phyloP scores from a whole-genome alignment of 2,113 vertebrate species.

The Heterochromis multidens region DNA sequence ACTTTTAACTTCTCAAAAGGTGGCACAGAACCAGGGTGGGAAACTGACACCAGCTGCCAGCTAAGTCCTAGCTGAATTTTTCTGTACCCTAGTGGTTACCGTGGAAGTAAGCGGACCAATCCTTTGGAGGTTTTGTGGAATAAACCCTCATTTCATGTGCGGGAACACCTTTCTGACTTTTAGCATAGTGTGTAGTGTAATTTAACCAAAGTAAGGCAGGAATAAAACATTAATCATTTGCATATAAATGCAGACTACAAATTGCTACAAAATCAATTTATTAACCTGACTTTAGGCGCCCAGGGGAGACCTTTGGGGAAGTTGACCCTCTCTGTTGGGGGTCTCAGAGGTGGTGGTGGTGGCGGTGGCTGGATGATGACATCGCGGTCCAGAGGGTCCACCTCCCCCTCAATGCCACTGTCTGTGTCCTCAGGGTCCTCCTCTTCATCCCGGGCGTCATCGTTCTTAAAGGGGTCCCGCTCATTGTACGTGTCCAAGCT shows the following conservation, averaged over 20 bases:
- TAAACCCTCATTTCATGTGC: background rate
- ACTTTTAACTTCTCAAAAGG: background rate
- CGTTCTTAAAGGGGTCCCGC: slow-evolving; percentile 94
- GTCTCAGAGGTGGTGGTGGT: slow-evolving; percentile 61
- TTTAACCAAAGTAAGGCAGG: no score
- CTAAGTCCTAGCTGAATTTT: background rate
- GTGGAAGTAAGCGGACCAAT: background rate
- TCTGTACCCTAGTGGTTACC: background rate
- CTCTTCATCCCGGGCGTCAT: slow-evolving; percentile 85
- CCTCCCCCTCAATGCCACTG: slow-evolving; percentile 84
- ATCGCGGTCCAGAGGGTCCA: slow-evolving; percentile 89
- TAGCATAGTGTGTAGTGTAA: background rate
- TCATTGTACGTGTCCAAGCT: slow-evolving; percentile 96
- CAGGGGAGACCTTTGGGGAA: slow-evolving; percentile 96
- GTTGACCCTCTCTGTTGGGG: slow-evolving; percentile 81
- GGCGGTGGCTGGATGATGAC: slow-evolving; percentile 77
- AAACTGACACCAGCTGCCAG: background rate
- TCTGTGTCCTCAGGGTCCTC: slow-evolving; percentile 85
- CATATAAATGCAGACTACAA: background rate
- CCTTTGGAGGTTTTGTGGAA: background rate
- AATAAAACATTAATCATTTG: background rate
- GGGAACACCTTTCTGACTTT: background rate
- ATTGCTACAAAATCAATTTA: background rate
- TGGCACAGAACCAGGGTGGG: background rate
- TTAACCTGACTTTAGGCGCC: slow-evolving; percentile 97